Evolutionary conservation across 2,113 vertebrate genomes (phyloP).

Genomic region (Embiotoca jacksoni): DNA sequence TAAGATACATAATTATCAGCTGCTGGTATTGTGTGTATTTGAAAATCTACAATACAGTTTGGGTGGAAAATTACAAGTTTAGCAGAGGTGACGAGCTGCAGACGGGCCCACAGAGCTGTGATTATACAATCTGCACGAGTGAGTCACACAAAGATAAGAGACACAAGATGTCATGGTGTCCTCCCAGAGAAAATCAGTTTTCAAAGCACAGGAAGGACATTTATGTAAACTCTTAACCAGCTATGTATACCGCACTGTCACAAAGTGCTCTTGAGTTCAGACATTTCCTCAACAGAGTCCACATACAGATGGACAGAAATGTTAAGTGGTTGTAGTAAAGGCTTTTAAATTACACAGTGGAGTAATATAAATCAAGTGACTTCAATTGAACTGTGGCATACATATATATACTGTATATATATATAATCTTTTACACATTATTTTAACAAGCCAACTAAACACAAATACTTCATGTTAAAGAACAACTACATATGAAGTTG

Average conservation of each 20-base stretch:
- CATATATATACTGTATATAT: too few species aligned
- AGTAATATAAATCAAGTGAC: conserved; percentile 21
- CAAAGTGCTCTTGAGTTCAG: conserved; percentile 45
- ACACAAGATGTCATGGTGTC: conserved; percentile 8
- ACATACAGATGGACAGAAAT: conserved; percentile 18
- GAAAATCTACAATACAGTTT: neutral
- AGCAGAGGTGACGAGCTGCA: conserved; percentile 8
- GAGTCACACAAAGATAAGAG: neutral
- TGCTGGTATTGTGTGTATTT: too few species aligned
- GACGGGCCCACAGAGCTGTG: conserved; percentile 12
- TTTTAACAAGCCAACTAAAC: neutral
- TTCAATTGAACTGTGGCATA: conserved; percentile 8
- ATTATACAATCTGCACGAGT: conserved; percentile 1
- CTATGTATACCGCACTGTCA: conserved; percentile 16
- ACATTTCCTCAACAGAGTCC: conserved; percentile 10
- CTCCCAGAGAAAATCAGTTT: conserved; percentile 23
- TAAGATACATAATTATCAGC: too few species aligned
- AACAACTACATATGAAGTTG: too few species aligned
- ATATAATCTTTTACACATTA: neutral
- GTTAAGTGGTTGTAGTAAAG: conserved; percentile 34
- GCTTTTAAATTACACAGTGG: conserved; percentile 32
- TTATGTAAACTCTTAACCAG: conserved; percentile 38
- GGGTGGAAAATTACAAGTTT: neutral
- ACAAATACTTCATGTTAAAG: neutral
- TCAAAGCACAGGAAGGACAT: conserved; percentile 21